These are phyloP conservation scores for Scrobipalpa atriplicella DNA, from an alignment of 2,888 invertebrate genomes.

Conservation along the genomic window DNA sequence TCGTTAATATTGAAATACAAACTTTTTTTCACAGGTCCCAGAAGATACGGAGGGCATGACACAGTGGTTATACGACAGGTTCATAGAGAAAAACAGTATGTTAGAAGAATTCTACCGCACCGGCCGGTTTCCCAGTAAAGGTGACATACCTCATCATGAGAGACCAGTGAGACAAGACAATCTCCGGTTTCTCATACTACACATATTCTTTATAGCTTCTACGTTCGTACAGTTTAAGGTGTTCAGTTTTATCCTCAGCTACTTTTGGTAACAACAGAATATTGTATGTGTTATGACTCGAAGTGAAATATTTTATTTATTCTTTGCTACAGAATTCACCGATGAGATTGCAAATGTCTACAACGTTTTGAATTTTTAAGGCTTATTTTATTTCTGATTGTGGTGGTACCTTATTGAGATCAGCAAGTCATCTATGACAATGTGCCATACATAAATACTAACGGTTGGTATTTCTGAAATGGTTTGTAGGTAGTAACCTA, in stretches of 20 bases:
- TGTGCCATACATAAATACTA: not conserved
- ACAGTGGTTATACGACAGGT: slow-evolving; percentile 94
- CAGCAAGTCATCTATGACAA: not conserved
- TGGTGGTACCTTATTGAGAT: not conserved
- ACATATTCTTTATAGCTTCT: slow-evolving; percentile 91
- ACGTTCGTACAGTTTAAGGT: slow-evolving; percentile 88
- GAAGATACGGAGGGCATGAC: slow-evolving; percentile 89
- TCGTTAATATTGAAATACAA: not conserved
- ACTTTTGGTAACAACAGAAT: slow-evolving; percentile 55
- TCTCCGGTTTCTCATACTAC: slow-evolving; percentile 88
- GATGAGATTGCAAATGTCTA: too few species aligned
- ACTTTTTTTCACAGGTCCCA: slow-evolving; percentile 83
- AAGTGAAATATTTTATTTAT: slow-evolving; percentile 27
- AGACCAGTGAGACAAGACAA: slow-evolving; percentile 88
- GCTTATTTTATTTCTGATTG: too few species aligned
- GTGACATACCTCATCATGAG: slow-evolving; percentile 58
- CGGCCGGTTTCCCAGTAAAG: slow-evolving; percentile 85
- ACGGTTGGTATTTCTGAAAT: not conserved
- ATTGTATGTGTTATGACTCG: slow-evolving; percentile 16
- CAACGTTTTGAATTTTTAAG: not conserved
- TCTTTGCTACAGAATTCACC: not conserved
- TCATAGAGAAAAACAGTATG: slow-evolving; percentile 94
- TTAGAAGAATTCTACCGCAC: slow-evolving; percentile 92
- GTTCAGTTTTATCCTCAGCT: slow-evolving; percentile 72
- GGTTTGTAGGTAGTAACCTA: not conserved